Evolutionary conservation across 2,888 invertebrate genomes (phyloP).

Genomic region (Hetaerina titia): DNA sequence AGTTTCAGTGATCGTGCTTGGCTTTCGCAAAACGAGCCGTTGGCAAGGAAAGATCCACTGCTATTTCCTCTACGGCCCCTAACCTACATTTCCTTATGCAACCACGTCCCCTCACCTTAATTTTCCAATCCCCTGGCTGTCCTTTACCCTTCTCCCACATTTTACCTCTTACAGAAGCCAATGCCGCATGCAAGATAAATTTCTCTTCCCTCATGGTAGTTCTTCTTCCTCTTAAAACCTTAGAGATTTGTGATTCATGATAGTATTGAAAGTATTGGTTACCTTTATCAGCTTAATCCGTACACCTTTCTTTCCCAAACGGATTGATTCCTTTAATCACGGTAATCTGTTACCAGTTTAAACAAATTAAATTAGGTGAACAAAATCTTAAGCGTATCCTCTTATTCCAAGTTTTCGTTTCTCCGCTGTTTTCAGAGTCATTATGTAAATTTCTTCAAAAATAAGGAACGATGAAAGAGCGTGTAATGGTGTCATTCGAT

Average conservation of each 20-base stretch:
- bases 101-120: neutral
- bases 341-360: too few species aligned
- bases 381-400: too few species aligned
- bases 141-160: neutral
- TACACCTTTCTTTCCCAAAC: neutral
- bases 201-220: too few species aligned
- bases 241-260: conserved; percentile 16
- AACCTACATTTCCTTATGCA: neutral
- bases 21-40: conserved; percentile 18
- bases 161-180: neutral
- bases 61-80: neutral
- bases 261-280: too few species aligned
- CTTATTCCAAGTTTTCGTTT: too few species aligned
- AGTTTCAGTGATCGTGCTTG: neutral
- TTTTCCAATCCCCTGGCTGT: neutral
- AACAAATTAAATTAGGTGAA: too few species aligned
- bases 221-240: neutral
- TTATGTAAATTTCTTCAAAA: too few species aligned
- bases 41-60: neutral
- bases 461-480: too few species aligned
- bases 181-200: neutral
- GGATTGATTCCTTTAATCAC: too few species aligned
- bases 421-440: too few species aligned
- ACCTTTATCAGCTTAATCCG: too few species aligned
- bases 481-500: too few species aligned